These are phyloP conservation scores for Anas georgica DNA, from an alignment of 2,797 vertebrate genomes.

Conservation along the genomic window DNA sequence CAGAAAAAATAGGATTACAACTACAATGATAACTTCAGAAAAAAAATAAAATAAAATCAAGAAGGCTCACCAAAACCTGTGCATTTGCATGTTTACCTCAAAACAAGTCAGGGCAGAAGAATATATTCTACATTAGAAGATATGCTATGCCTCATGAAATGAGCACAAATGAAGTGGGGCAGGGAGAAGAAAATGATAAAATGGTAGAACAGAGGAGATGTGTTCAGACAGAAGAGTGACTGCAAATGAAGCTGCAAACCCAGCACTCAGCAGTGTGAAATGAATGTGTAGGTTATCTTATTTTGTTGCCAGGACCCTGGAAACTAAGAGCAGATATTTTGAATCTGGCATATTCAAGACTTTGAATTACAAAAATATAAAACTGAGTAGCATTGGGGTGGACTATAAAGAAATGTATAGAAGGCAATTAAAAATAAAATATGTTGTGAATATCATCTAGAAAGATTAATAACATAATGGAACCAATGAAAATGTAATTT, in stretches of 20 bases:
- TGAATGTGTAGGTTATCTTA: slow-evolving; percentile 37
- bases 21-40: background rate
- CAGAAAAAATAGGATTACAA: background rate
- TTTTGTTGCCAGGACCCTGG: slow-evolving; percentile 19
- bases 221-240: slow-evolving; percentile 54
- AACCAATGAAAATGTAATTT: background rate
- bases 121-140: slow-evolving; percentile 20
- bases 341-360: slow-evolving; percentile 32
- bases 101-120: slow-evolving; percentile 18
- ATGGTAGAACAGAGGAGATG: slow-evolving; percentile 26
- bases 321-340: slow-evolving; percentile 44
- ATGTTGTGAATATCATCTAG: background rate
- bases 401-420: background rate
- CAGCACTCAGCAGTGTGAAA: slow-evolving; percentile 33
- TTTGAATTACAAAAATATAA: background rate
- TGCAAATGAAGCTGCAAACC: slow-evolving; percentile 59
- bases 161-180: slow-evolving; percentile 51
- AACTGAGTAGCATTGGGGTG: background rate
- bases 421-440: slow-evolving; percentile 22
- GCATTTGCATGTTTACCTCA: slow-evolving; percentile 14
- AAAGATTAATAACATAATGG: slow-evolving; percentile 9
- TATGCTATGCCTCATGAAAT: slow-evolving; percentile 20
- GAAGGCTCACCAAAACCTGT: background rate
- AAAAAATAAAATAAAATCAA: background rate
- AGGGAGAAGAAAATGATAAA: slow-evolving; percentile 39